These are phyloP conservation scores for Stegastes partitus DNA, from an alignment of 2,113 vertebrate species.

Conservation along the genomic window DNA sequence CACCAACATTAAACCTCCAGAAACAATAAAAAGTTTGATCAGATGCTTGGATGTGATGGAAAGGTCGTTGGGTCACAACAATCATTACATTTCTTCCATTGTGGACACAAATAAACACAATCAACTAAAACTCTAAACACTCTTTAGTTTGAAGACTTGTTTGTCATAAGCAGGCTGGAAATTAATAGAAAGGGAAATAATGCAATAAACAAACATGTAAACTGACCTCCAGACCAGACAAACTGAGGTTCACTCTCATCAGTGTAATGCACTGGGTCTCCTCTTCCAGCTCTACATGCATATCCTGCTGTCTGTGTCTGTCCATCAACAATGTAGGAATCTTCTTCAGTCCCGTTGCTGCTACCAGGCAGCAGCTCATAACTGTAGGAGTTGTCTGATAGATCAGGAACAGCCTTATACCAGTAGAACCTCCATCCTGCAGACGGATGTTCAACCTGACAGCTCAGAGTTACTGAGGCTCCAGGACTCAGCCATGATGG, in stretches of 20 bases:
- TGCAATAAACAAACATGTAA: neutral
- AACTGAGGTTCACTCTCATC: constrained; percentile 3
- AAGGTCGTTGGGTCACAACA: too few species aligned
- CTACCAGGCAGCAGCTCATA: constrained; percentile 45
- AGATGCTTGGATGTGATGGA: too few species aligned
- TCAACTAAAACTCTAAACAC: too few species aligned
- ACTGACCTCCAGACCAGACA: constrained; percentile 63
- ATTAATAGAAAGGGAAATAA: neutral
- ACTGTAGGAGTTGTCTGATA: neutral
- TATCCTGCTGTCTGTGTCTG: constrained; percentile 60
- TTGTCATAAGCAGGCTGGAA: neutral
- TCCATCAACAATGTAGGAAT: constrained; percentile 42
- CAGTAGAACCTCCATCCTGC: constrained; percentile 55
- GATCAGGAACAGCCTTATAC: constrained; percentile 40
- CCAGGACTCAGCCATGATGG: constrained; percentile 57
- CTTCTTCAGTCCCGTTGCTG: constrained; percentile 18
- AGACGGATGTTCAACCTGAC: constrained; percentile 25
- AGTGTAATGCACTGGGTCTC: constrained; percentile 37
- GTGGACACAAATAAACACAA: too few species aligned
- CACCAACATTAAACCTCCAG: too few species aligned
- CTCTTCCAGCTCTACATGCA: constrained; percentile 58
- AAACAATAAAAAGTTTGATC: too few species aligned
- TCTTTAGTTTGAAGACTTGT: neutral
- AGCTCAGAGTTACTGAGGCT: constrained; percentile 66
- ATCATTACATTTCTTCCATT: too few species aligned